Evolutionary conservation across 2,888 invertebrate species (phyloP), one percentile per base, ranked within the genome.

Genomic region (Scaeva pyrastri): DNA sequence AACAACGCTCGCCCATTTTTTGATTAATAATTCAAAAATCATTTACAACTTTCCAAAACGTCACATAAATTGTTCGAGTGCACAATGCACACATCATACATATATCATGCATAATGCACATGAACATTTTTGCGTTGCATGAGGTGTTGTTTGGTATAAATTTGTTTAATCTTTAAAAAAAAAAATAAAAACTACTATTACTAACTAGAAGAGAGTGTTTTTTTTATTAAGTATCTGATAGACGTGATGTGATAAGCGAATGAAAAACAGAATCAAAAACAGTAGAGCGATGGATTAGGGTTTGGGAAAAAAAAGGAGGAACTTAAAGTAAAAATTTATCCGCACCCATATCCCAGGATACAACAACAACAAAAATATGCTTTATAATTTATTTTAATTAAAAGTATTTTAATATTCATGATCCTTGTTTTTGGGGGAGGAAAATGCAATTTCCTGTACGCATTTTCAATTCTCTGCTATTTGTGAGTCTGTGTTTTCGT

Each of bases 331-430:
- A 7, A 26, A 41, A 70, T 11, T 2, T 19, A 14, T 43, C 43
- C 21, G 12, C 19, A 23, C 39, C 1, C n/a, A 11, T 8, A 50
- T 5, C 55, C 55, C 62, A 45, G 48, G 12, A 43, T n/a, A 48
- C n/a, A 58, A 41, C 5, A 16, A 36, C 14, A 26, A 50, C 6
- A 23, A 52, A n/a, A 26, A 45, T 31, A 52, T 36, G 41, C 12
- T 62, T 55, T 43, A 80, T 41, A 80, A 73, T 73, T 81, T 70
- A 81, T 80, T 77, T 85, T 68, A 81, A 81, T 85, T 81, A 81
- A 76, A 77, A 75, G 36, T 73, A 62, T 73, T 62, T 85, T 74
- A 70, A 56, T 78, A 83, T 78, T 73, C 60, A 68, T 66, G 48
- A 58, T 74, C 19, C 70, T 58, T 64, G 64, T 58, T 31, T n/a